phyloP scores from a whole-genome alignment of 2,888 invertebrate genomes.

The Amblyjoppa fuscipennis region DNA sequence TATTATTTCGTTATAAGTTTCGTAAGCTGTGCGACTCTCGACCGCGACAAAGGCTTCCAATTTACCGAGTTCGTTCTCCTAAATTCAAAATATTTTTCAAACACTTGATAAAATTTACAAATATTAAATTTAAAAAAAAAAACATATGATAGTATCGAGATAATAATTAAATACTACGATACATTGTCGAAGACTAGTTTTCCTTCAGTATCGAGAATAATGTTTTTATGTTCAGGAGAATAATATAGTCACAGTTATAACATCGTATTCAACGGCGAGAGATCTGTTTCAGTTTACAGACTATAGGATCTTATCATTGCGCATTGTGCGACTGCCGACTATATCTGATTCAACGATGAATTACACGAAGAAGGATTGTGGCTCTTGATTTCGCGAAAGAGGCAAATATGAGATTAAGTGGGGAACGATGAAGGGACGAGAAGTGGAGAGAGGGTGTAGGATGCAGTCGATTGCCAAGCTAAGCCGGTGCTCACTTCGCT shows the following conservation, averaged over 20 bases:
- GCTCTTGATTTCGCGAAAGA: conserved; percentile 23
- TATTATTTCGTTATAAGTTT: conserved; percentile 81
- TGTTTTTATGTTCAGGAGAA: not conserved
- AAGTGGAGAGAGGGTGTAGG: not conserved
- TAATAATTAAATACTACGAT: not conserved
- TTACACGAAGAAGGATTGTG: not conserved
- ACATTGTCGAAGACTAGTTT: conserved; percentile 4
- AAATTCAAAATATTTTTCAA: conserved; percentile 21
- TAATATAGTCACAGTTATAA: not conserved
- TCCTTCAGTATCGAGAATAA: not conserved
- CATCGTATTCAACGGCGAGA: not conserved
- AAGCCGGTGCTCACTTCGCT: conserved; percentile 47
- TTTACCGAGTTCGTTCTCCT: conserved; percentile 83
- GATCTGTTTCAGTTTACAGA: not conserved
- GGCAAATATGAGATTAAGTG: conserved; percentile 1
- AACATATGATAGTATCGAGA: not conserved
- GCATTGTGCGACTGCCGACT: conserved; percentile 20
- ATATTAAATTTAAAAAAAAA: not conserved
- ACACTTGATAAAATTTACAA: not conserved
- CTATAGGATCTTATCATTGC: not conserved
- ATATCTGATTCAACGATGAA: conserved; percentile 28
- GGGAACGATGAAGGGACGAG: not conserved
- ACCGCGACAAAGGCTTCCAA: conserved; percentile 82
- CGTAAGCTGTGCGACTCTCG: conserved; percentile 78
- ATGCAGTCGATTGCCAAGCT: conserved; percentile 43